Conservation (phyloP, 2,888 invertebrate species). For the Amphimallon solstitiale region DNA sequence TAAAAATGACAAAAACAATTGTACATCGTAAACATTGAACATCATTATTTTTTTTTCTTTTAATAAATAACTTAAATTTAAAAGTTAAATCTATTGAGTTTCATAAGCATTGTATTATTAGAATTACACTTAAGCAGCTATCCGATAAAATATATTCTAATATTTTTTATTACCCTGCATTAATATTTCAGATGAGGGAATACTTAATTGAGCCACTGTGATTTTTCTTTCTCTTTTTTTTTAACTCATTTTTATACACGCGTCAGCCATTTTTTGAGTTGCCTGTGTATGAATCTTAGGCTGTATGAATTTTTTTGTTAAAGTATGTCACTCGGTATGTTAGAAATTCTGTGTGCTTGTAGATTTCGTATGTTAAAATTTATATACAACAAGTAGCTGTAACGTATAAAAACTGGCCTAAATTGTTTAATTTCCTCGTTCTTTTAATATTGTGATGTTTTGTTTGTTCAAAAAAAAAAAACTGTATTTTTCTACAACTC, state of each 20-base stretch:
- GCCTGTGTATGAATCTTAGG: slow-evolving; percentile 57
- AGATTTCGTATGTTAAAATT: slow-evolving; percentile 46
- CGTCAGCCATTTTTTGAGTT: slow-evolving; percentile 44
- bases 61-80: too few species aligned
- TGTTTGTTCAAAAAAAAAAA: neutral
- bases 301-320: slow-evolving; percentile 60
- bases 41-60: too few species aligned
- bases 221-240: slow-evolving; percentile 3
- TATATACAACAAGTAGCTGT: slow-evolving; percentile 47
- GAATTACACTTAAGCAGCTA: too few species aligned
- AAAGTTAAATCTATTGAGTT: too few species aligned
- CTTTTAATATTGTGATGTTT: too few species aligned
- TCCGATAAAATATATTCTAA: too few species aligned
- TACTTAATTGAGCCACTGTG: too few species aligned
- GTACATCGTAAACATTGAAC: too few species aligned
- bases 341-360: slow-evolving; percentile 58
- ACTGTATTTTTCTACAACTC: neutral
- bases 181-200: too few species aligned
- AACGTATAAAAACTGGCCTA: slow-evolving; percentile 52
- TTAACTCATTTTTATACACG: neutral
- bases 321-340: slow-evolving; percentile 56
- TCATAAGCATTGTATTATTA: too few species aligned
- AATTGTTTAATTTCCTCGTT: slow-evolving; percentile 37
- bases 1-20: too few species aligned
- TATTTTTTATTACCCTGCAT: too few species aligned